These are phyloP conservation scores for Gymnothorax javanicus DNA, from an alignment of 2,797 vertebrate species.

Conservation along the genomic window DNA sequence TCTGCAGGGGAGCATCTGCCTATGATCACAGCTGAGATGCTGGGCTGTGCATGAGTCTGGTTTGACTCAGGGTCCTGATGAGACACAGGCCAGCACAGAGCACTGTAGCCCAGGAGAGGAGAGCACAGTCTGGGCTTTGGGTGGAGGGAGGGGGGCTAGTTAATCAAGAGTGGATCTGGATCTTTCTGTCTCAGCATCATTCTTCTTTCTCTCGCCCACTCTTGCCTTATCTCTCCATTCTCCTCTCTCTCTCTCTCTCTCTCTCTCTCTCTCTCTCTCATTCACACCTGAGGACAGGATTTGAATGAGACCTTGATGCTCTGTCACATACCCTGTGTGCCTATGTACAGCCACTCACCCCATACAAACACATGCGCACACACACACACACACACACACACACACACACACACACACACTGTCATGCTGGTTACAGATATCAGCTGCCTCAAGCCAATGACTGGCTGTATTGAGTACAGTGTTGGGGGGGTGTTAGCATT, in stretches of 20 bases:
- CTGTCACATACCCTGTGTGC: conserved; percentile 66
- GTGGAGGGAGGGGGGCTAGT: not conserved
- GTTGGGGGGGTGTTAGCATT: conserved; percentile 14
- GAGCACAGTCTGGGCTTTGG: not conserved
- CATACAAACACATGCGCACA: conserved; percentile 27
- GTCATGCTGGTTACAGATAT: not conserved
- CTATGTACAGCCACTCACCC: conserved; percentile 33
- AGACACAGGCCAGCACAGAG: not conserved
- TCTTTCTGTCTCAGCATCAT: not conserved
- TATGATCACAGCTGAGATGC: not conserved
- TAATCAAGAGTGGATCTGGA: not conserved
- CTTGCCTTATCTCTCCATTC: conserved; percentile 35
- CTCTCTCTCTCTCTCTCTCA: conserved; percentile 31
- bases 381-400: conserved; percentile 39
- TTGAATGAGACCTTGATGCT: conserved; percentile 82
- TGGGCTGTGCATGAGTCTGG: not conserved
- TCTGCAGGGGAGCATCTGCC: not conserved
- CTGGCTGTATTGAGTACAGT: not conserved
- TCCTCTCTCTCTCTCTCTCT: conserved; percentile 24
- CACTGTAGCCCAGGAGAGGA: not conserved
- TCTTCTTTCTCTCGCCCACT: conserved; percentile 24
- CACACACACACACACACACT: conserved; percentile 31
- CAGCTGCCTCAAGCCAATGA: not conserved
- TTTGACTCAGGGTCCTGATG: not conserved
- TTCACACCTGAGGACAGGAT: conserved; percentile 61